phyloP scores from a whole-genome alignment of 2,113 vertebrate genomes.

The Ahaetulla prasina region DNA sequence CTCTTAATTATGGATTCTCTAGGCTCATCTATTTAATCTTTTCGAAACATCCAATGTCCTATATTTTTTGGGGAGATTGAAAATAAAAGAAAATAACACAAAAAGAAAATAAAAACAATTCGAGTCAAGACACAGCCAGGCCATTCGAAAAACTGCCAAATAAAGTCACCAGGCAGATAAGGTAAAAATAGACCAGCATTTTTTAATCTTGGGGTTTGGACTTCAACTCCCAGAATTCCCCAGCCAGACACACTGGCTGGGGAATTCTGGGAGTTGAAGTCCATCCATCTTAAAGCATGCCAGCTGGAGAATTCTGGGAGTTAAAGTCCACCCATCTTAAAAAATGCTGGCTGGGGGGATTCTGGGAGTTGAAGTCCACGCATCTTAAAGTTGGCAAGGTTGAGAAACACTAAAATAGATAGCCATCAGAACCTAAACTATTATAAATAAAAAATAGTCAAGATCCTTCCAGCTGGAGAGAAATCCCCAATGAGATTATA shows the following conservation, averaged over 20 bases:
- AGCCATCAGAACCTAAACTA: neutral
- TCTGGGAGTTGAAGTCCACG: neutral
- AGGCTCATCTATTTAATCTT: rapidly evolving
- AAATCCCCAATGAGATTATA: neutral
- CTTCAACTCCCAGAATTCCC: neutral
- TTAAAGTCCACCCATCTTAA: neutral
- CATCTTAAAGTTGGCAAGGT: neutral
- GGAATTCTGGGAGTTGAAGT: neutral
- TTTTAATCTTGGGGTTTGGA: neutral
- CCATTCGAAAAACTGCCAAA: neutral
- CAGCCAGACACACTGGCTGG: no score
- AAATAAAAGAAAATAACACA: neutral
- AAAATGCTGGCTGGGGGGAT: neutral
- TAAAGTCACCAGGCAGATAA: neutral
- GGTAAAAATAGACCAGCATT: neutral
- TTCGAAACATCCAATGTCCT: neutral
- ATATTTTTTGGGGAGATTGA: neutral
- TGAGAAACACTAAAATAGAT: neutral
- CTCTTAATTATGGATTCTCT: neutral
- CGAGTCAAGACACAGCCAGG: neutral
- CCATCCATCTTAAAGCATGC: neutral
- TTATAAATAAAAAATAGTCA: neutral
- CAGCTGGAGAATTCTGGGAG: neutral
- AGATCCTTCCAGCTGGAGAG: neutral
- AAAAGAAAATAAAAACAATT: neutral